Base-by-base conservation (phyloP, 2,113 vertebrate species). In the Stigmatopora argus region DNA sequence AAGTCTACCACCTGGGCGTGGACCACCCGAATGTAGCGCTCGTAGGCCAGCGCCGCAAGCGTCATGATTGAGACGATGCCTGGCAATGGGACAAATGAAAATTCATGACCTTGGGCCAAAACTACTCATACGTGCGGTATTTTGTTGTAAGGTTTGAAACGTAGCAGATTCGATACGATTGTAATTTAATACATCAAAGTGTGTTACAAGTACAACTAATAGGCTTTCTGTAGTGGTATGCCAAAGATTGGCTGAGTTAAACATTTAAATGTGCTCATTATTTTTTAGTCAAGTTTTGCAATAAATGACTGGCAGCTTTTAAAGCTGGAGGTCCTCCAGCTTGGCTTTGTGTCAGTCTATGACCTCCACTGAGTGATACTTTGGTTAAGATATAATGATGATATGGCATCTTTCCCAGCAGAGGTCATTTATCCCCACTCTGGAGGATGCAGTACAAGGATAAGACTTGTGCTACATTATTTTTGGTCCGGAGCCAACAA, bases 21-120 rank as follows among this genome's bases (percentile, higher is more conserved):
- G 55, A 96, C 94, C 75, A 98, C 89, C 21, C 93, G 89, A 78
- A 94, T 92, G 73, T 97, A 97, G 71, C 93, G 93, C 73, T 96
- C 94, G 47, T 96, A 98, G 4, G 94, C 93, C 84, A 98, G 84
- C 17, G 90, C 92, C 0, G 93, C 92, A 58, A 98, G 84, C 48
- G 92, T 95, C 91, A 93, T 91, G 77, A 96, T 93, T 71, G 96
- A 97, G 69, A 96, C 94, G 15, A 95, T 94, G 71, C 94, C 95
- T 98, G 45, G 68, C 69, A 64, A 19, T 12, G n/a, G 53, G 46
- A 56, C 44, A 65, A 52, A 65, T 55, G 69, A 56, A 62, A 23
- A 15, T 6, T 49, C 0, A 21, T 59, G 70, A 79, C 83, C 21
- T 74, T 78, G 77, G 75, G 77, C 80, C 81, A 59, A 13, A 51